Evolutionary conservation across 2,797 vertebrate genomes (phyloP).

Genomic region (Threskiornis aethiopicus): DNA sequence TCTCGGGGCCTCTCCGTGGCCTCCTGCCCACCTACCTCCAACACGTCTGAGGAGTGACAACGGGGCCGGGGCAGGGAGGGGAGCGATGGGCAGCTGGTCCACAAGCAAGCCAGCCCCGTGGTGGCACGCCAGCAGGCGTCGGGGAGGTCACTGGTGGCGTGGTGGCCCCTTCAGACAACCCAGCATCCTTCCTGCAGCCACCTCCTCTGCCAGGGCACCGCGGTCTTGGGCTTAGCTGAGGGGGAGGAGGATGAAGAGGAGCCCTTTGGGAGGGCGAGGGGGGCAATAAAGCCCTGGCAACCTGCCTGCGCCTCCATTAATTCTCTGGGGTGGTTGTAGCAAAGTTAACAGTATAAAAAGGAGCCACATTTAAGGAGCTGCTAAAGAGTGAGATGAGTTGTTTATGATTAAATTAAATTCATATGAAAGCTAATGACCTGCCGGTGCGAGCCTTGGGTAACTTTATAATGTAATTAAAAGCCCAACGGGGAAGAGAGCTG

Average conservation of each 20-base stretch:
- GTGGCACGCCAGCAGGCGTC: not conserved
- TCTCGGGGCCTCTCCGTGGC: fast-evolving
- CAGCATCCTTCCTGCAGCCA: not conserved
- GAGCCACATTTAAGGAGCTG: constrained; percentile 25
- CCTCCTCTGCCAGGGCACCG: not conserved
- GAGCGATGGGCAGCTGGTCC: not conserved
- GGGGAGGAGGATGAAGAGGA: not conserved
- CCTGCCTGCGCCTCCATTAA: not conserved
- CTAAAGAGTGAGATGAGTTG: constrained; percentile 39
- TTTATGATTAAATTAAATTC: constrained; percentile 62
- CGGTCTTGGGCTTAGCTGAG: not conserved
- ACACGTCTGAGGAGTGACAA: not conserved
- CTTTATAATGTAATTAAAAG: constrained; percentile 58
- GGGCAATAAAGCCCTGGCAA: not conserved
- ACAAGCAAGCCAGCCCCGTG: not conserved
- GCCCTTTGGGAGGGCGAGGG: not conserved
- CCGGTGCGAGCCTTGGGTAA: constrained; percentile 34
- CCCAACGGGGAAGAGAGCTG: not conserved
- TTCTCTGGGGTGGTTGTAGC: not conserved
- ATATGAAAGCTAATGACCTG: constrained; percentile 48
- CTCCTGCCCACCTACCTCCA: not conserved
- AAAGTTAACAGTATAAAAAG: not conserved
- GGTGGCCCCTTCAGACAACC: not conserved
- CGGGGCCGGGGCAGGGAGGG: not conserved
- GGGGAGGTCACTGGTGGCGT: not conserved